Base-by-base conservation (phyloP, 2,888 invertebrate species). In the Caenorhabditis drosophilae region DNA sequence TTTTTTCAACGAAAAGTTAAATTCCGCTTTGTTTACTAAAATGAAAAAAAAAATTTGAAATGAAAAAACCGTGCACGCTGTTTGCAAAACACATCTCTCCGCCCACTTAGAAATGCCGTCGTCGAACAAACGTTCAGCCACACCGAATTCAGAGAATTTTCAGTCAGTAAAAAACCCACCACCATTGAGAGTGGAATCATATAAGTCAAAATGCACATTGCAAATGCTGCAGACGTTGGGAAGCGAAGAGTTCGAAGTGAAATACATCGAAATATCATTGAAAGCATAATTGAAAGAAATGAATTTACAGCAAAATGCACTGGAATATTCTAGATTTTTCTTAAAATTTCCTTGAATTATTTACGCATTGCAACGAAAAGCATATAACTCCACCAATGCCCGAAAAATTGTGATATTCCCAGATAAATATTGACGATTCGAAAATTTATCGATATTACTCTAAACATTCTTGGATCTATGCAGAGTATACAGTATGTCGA, bases 321-420 rank as follows among this genome's bases (percentile, higher is more conserved):
- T 64, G 59, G 18, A 64, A 64, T 7, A 22, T 18, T 25, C 9
- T 9, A 20, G 7, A 26, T 12, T 22, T 44, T 44, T 44, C 44
- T 11, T 9, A 7, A 22, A 6, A 31, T 12, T 6, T 11, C 9
- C 44, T 18, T 20, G n/a, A n/a, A n/a, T n/a, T n/a, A n/a, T 50
- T 41, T 58, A 64, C 64, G 47, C 64, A 64, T 59, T 18, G 55
- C 50, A 4, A 36, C 42, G n/a, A 64, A 64, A 16, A 64, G 41
- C 64, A 64, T 64, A 42, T 64, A 64, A 16, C 64, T 55, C 64
- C 64, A 64, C 59, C 59, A 64, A 34, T 50, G 58, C 6, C 64
- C 64, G 12, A 64, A 26, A 25, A 48, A 64, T 31, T 64, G 64
- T 11, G 64, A 51, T 6, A 64, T 38, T 9, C 64, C 64, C 3